A percentile compares a stretch with the other conserved stretches of the same genome.
Conservation (phyloP, 1,140 invertebrate species). For the Zaprionus capensis region DNA sequence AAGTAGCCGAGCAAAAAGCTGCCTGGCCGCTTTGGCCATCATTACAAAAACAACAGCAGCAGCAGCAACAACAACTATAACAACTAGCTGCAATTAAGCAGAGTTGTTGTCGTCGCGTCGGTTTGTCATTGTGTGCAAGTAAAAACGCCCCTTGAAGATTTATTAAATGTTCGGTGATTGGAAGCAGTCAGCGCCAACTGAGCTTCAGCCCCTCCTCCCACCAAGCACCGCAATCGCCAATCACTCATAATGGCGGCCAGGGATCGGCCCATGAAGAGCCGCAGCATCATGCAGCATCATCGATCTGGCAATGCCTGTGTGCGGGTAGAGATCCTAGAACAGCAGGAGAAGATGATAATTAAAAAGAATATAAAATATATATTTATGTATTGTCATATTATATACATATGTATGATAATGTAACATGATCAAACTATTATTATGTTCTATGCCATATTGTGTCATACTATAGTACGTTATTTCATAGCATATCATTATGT, state of each 20-base stretch:
- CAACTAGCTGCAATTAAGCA: slow-evolving; percentile 67
- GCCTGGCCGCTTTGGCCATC: slow-evolving; percentile 54
- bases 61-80: slow-evolving; percentile 31
- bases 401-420: no score
- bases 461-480: no score
- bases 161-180: slow-evolving; percentile 62
- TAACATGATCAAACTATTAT: background rate
- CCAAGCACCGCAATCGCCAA: slow-evolving; percentile 13
- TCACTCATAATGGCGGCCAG: slow-evolving; percentile 42
- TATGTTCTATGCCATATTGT: background rate
- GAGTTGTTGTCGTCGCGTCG: slow-evolving; percentile 30
- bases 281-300: background rate
- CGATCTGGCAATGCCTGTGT: slow-evolving; percentile 8
- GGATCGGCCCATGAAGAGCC: background rate
- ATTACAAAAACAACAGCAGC: slow-evolving; percentile 40
- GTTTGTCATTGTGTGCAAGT: slow-evolving; percentile 32
- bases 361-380: background rate
- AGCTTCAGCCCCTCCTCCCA: background rate
- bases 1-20: slow-evolving; percentile 66
- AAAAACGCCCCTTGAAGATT: slow-evolving; percentile 57
- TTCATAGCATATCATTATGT: no score
- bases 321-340: background rate
- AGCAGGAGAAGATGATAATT: background rate
- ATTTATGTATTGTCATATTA: background rate
- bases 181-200: slow-evolving; percentile 37